Evolutionary conservation across 2,888 invertebrate species (phyloP).

Genomic region (Parnassius apollo): DNA sequence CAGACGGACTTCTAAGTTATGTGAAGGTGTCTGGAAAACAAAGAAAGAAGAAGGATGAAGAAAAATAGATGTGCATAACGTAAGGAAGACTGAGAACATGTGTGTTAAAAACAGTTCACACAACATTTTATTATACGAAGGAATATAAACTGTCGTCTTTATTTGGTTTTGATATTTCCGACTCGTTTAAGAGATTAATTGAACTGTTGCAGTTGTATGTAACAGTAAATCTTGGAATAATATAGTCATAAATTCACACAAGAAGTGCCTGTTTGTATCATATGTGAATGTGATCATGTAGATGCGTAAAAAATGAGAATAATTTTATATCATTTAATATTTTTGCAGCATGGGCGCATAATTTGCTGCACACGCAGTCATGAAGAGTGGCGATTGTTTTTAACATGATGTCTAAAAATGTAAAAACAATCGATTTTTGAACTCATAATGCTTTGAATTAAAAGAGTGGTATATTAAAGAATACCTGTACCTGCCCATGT

Average conservation of each 20-base stretch:
- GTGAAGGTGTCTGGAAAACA: too few relatives aligned
- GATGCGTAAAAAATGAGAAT: conserved; percentile 3
- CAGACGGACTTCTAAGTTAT: too few relatives aligned
- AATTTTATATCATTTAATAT: conserved; percentile 10
- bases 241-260: conserved; percentile 15
- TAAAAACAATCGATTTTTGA: too few relatives aligned
- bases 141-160: background rate
- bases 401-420: too few relatives aligned
- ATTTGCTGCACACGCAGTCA: background rate
- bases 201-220: background rate
- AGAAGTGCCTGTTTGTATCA: conserved; percentile 23
- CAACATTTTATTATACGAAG: background rate
- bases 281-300: conserved; percentile 13
- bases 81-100: conserved; percentile 64
- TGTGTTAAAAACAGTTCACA: conserved; percentile 5
- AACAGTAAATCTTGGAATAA: background rate
- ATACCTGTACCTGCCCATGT: background rate
- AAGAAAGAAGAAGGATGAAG: too few relatives aligned
- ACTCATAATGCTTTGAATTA: background rate
- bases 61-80: conserved; percentile 74
- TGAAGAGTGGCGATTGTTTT: too few relatives aligned
- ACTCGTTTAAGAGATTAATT: background rate
- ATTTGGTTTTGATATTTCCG: background rate
- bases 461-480: conserved; percentile 6
- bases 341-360: background rate